Percentiles rank a stretch among this genome's conserved stretches.
Conservation (phyloP, 2,888 invertebrate genomes). For the Tenthredo amoena region DNA sequence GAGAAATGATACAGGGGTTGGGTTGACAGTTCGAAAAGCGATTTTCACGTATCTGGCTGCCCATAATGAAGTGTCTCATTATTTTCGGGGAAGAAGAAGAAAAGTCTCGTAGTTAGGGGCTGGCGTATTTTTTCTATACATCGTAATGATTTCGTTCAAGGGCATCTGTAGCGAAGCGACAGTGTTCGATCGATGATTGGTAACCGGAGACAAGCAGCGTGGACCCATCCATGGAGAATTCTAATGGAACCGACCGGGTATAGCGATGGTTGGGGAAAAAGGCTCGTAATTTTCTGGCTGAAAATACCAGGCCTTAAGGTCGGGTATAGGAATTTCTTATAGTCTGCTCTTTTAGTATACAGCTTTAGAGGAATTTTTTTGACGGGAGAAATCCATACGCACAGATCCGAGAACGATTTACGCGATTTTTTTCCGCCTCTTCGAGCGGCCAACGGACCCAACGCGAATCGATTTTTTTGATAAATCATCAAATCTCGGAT, state of each 20-base stretch:
- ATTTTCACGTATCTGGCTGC: not conserved
- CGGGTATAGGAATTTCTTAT: constrained; percentile 19
- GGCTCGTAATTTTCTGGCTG: constrained; percentile 23
- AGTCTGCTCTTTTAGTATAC: constrained; percentile 4
- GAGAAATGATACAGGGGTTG: not conserved
- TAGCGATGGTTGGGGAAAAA: not conserved
- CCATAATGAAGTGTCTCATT: not conserved
- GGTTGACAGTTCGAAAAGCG: not conserved
- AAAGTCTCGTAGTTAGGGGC: not conserved
- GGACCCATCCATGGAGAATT: constrained; percentile 35
- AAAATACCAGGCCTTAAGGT: constrained; percentile 9
- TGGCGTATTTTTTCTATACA: constrained; percentile 9
- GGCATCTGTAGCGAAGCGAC: constrained; percentile 39
- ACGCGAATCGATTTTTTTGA: not conserved
- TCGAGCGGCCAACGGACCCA: not conserved
- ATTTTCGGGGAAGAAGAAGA: not conserved
- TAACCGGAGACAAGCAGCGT: constrained; percentile 40
- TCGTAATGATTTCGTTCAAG: constrained; percentile 30
- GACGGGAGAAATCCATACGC: constrained; percentile 6
- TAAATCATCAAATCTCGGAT: not conserved
- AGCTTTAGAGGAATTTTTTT: not conserved
- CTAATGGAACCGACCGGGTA: constrained; percentile 31
- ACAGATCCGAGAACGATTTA: not conserved
- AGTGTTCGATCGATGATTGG: constrained; percentile 47
- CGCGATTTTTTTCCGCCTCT: constrained; percentile 16